Conservation (phyloP, 2,113 vertebrate genomes). For the Phylloscopus trochiloides region DNA sequence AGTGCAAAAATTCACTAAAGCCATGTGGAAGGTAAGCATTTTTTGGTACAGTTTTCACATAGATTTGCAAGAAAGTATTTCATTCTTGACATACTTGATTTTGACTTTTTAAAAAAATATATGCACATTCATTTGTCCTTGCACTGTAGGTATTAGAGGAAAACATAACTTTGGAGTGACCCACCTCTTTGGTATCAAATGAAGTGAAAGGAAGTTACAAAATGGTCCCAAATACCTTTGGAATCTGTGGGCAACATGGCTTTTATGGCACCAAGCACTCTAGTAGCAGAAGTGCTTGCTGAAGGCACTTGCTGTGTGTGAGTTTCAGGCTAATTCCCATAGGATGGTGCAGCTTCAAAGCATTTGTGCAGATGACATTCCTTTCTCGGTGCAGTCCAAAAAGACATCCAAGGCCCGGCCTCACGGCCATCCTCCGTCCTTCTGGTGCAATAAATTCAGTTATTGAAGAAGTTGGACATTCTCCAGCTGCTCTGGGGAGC, state of each 20-base stretch:
- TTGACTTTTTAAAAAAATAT: background rate
- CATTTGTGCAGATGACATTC: background rate
- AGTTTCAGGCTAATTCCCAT: background rate
- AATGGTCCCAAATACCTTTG: slow-evolving; percentile 5
- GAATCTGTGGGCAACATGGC: background rate
- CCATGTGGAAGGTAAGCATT: background rate
- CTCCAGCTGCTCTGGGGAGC: background rate
- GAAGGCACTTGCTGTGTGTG: background rate
- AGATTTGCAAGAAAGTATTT: background rate
- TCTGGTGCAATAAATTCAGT: background rate
- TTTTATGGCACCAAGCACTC: background rate
- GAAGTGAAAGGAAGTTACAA: background rate
- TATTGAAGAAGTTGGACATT: background rate
- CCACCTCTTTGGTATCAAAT: background rate
- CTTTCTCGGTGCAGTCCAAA: background rate
- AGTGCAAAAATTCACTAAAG: slow-evolving; percentile 60
- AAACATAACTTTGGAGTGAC: background rate
- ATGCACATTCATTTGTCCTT: slow-evolving; percentile 24
- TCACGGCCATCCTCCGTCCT: background rate
- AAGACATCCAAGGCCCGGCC: background rate
- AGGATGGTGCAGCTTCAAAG: background rate
- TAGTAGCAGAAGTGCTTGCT: background rate
- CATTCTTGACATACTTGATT: background rate
- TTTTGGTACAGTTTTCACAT: background rate
- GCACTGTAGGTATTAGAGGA: background rate